phyloP scores from a whole-genome alignment of 2,113 vertebrate genomes.

The Tragelaphus buxtoni region DNA sequence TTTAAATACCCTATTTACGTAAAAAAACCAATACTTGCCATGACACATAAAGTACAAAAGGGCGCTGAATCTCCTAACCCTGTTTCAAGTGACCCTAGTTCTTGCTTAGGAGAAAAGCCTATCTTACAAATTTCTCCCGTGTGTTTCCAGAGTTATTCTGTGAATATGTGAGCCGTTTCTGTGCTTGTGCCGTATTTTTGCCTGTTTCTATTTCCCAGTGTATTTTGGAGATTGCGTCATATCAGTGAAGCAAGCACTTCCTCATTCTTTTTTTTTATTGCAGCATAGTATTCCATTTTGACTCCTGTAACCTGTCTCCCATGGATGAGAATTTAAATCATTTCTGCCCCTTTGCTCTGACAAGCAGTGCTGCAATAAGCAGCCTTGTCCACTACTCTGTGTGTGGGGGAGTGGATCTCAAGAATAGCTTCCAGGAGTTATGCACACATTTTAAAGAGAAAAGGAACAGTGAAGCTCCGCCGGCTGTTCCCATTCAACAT shows the following conservation, averaged over 20 bases:
- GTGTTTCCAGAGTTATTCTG: neutral
- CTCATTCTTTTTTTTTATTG: neutral
- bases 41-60: neutral
- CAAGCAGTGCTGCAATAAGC: neutral
- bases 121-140: neutral
- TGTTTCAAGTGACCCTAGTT: neutral
- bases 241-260: neutral
- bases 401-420: rapidly evolving
- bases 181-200: neutral
- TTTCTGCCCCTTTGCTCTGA: neutral
- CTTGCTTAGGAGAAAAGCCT: neutral
- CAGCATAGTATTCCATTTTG: neutral
- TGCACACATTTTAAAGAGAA: neutral
- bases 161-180: neutral
- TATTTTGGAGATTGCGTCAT: neutral
- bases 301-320: neutral
- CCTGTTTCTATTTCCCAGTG: neutral
- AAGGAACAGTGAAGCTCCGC: neutral
- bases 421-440: neutral
- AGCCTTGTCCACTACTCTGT: rapidly evolving
- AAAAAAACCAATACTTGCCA: neutral
- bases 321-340: neutral
- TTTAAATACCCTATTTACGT: neutral
- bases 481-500: neutral
- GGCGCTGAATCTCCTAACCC: neutral